Evolutionary conservation across 2,113 vertebrate genomes (phyloP), one percentile per base, ranked within the genome.

Genomic region (Rana temporaria): DNA sequence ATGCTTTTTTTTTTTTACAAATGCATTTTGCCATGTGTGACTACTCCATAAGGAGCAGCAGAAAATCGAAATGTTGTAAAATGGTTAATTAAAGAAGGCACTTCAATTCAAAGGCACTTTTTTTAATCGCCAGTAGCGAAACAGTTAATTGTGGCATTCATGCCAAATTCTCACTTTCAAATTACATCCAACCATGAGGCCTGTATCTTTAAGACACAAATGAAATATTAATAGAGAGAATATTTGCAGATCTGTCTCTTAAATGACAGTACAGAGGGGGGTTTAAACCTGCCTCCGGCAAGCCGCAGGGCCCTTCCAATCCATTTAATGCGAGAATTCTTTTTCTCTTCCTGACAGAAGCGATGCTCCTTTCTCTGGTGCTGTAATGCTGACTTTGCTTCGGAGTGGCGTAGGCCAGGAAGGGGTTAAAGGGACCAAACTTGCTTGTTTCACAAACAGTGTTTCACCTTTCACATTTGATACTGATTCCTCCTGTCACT

Each of bases 231-330:
- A 83, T 76, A 75, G 65, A 83, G 81, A 76, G 81, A 76, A 83
- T 83, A 83, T 75, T 83, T 83, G 81, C 81, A 83, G 81, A 83
- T 83, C 81, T 83, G 81, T 83, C 81, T 83, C 81, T 68, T 83
- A 83, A 83, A 83, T 83, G 81, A 83, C 81, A 83, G 81, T 82
- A 82, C 80, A 76, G 81, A 68, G 81, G 81, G 72, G 80, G 81
- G 62, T 75, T 67, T 76, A 68, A 83, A 65, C 72, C 20, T 68
- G 81, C 81, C 81, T 83, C 72, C 11, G 81, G 81, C 81, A 52
- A 76, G 81, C 81, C 55, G 72, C 81, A 83, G 72, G 81, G 81
- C 81, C 81, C 72, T 83, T 83, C 81, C 81, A 83, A 83, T 83
- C 81, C 81, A 83, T 83, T 83, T 83, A 83, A 75, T 76, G 65